phyloP scores from a whole-genome alignment of 2,797 vertebrate genomes.

The Thunnus albacares region DNA sequence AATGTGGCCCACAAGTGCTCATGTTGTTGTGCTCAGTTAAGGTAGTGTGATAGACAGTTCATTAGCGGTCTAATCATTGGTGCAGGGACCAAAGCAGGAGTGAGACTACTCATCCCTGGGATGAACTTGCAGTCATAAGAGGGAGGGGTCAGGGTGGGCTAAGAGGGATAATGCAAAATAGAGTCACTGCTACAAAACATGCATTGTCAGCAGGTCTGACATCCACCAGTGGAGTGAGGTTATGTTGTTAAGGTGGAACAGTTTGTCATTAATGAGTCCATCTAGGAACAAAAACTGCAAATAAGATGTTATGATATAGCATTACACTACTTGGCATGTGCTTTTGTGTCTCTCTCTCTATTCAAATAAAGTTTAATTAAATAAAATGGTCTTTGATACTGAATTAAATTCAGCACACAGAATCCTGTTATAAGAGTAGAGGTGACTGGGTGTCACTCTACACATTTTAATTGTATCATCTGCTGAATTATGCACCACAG shows the following conservation, averaged over 20 bases:
- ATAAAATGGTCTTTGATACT: background rate
- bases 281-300: background rate
- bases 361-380: background rate
- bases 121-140: constrained; percentile 20
- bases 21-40: constrained; percentile 37
- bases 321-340: no score
- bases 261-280: constrained; percentile 17
- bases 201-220: constrained; percentile 54
- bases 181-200: constrained; percentile 33
- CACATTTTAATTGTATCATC: constrained; percentile 1
- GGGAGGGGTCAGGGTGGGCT: background rate
- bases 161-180: constrained; percentile 49
- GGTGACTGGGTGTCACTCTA: background rate
- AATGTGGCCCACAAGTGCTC: constrained; percentile 7
- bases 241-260: constrained; percentile 16
- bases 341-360: background rate
- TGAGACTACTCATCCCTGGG: constrained; percentile 41
- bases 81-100: constrained; percentile 23
- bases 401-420: background rate
- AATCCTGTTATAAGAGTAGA: background rate
- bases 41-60: constrained; percentile 34
- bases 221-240: constrained; percentile 25
- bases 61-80: constrained; percentile 48
- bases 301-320: background rate
- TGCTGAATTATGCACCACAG: background rate